Base-by-base conservation (phyloP, 2,113 vertebrate species). In the Ciconia maguari region DNA sequence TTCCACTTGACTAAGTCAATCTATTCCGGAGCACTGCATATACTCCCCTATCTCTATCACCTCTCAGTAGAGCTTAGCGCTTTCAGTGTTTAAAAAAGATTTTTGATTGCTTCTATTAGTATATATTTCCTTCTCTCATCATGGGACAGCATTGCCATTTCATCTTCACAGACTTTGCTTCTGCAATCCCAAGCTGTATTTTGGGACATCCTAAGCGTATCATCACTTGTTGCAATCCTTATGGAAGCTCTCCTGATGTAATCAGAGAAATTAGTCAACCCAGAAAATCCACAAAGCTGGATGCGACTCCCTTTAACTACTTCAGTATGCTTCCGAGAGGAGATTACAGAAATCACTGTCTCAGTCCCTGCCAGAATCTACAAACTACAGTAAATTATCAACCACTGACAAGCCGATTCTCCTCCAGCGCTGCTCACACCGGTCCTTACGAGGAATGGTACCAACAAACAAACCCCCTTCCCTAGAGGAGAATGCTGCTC, bases 331-430 rank as follows among this genome's bases (percentile, higher is more conserved):
- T 75, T 46, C 32, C 70, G 79, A 90, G 68, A 97, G 76, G 75
- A 90, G 48, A 64, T 87, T 84, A 92, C 27, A 93, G 90, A 87
- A 30, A 69, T 85, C 82, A 20, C 32, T 29, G 68, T 38, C 85
- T 94, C 38, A 7, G 72, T 93, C 88, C 58, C n/a, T 42, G 55
- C 29, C 82, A 91, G 71, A 61, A 58, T 51, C 41, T 44, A 77
- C 48, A 89, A 62, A 92, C 44, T 30, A 64, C 89, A 95, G 64
- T 82, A 94, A 89, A 92, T 93, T 89, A 91, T 51, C 84, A 22
- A 52, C 13, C 32, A 93, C 72, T 64, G 85, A 91, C 5, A 16
- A 87, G 68, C 2, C 10, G 3, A 42, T 44, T 85, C 41, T 66
- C 78, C 85, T 65, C 68, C 44, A 64, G 34, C 3, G 11, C 51